Conservation (phyloP, 2,888 invertebrate species). For the Poecilus cupreus region DNA sequence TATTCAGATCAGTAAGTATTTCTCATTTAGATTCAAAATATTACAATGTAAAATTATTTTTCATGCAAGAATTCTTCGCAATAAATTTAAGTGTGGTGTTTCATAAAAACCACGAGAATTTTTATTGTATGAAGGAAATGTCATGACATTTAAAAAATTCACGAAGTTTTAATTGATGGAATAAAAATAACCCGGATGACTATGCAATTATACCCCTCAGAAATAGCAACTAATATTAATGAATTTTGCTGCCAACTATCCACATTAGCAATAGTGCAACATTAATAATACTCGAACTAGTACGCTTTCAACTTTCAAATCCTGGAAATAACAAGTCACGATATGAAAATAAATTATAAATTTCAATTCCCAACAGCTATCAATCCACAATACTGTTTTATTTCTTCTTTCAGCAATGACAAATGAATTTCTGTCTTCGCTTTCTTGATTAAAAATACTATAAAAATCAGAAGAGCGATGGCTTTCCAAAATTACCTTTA, state of each 20-base stretch:
- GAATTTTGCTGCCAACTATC: neutral
- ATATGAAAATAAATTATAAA: constrained; percentile 13
- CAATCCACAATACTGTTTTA: constrained; percentile 15
- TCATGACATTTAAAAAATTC: neutral
- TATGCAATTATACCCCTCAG: neutral
- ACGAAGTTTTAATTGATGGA: too few species aligned
- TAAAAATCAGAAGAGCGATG: constrained; percentile 40
- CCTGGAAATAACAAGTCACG: neutral
- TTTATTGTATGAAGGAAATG: neutral
- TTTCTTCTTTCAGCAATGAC: constrained; percentile 7
- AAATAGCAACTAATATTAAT: neutral
- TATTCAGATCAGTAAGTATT: too few species aligned
- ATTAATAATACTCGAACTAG: neutral
- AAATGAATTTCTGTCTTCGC: constrained; percentile 17
- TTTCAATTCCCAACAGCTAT: neutral
- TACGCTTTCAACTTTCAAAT: neutral
- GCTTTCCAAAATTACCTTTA: constrained; percentile 21
- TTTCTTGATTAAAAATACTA: constrained; percentile 36
- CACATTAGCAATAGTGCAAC: neutral
- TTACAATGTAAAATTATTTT: too few species aligned
- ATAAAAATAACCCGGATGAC: neutral
- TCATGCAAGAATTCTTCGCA: too few species aligned
- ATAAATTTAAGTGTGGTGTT: too few species aligned
- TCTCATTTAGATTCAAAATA: too few species aligned
- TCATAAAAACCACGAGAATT: too few species aligned